A percentile compares a stretch with the other conserved stretches of the same genome.
Evolutionary conservation across 2,113 vertebrate species (phyloP).

Genomic region (Nothoprocta pentlandii): DNA sequence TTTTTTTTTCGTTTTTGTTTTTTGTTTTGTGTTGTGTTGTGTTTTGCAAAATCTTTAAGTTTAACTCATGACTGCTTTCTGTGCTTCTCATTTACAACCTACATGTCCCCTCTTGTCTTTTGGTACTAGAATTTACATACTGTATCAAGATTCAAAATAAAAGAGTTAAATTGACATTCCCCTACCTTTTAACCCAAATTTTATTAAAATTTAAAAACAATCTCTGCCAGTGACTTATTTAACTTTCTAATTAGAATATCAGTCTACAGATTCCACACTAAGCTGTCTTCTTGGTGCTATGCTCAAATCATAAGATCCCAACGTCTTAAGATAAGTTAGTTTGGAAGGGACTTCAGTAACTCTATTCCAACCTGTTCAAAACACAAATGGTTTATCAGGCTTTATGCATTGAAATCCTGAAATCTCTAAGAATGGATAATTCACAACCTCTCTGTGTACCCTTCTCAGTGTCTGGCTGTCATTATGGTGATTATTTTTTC

Average conservation of each 20-base stretch:
- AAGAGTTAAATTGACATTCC: neutral
- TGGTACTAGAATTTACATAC: neutral
- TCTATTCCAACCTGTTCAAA: neutral
- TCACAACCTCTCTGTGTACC: accelerated
- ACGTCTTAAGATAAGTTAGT: neutral
- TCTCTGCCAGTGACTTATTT: neutral
- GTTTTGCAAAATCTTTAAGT: too few species aligned
- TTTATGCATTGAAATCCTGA: neutral
- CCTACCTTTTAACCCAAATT: neutral
- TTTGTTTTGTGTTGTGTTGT: too few species aligned
- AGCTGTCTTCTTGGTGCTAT: neutral
- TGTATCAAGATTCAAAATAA: neutral
- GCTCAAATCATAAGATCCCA: neutral
- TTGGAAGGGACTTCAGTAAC: neutral
- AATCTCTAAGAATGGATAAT: neutral
- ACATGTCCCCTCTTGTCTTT: too few species aligned
- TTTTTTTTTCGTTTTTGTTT: too few species aligned
- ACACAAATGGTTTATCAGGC: accelerated
- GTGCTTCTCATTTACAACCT: too few species aligned
- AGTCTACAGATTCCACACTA: neutral
- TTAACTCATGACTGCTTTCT: too few species aligned
- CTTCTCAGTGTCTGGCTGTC: too few species aligned
- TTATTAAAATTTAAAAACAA: neutral
- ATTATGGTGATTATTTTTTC: neutral
- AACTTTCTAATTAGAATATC: neutral